Base-by-base conservation (phyloP, 2,888 invertebrate genomes). In the Alloplasta piceator region DNA sequence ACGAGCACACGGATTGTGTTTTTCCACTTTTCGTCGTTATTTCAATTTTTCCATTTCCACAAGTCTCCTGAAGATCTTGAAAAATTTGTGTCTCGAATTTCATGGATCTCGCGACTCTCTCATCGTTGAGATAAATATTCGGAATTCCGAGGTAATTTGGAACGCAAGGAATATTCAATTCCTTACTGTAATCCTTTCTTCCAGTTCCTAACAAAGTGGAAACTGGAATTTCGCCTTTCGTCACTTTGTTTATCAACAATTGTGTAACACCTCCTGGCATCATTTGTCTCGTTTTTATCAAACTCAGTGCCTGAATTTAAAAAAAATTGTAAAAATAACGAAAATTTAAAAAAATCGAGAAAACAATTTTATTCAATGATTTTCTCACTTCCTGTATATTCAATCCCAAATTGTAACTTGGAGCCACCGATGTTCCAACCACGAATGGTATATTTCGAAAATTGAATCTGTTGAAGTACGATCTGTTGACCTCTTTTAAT, bases 331-430 rank as follows among this genome's bases (percentile, higher is more conserved):
- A 46, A 6, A 39, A 9, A n/a, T n/a, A n/a, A 26, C 50, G 6
- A 41, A 61, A 55, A 52, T 5, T 10, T 5, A 16, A 60, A 64
- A 67, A 56, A 38, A 55, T 39, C 60, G 7, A 16, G 6, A n/a
- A 26, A n/a, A 26, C 6, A 58, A 26, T 46, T 48, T 6, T 36
- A 10, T 46, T 52, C 4, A n/a, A 5, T 43, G n/a, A 52, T 10
- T 36, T 56, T 36, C 70, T 41, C 76, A 93, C 95, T 93, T 95
- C 94, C 85, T 95, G 95, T 81, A 95, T 93, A 85, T 95, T 95
- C 10, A 95, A 93, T 46, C 95, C 95, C 50, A 95, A 93, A 86
- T 95, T 95, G 87, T 95, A 94, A 84, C 95, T 95, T 0, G 94
- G 95, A 5, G 94, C 93, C 0, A 94, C 93, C 50, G 95, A 95